Evolutionary conservation across 2,888 invertebrate species (phyloP), one percentile per base, ranked within the genome.

Genomic region (Rhynchonema sp.): DNA sequence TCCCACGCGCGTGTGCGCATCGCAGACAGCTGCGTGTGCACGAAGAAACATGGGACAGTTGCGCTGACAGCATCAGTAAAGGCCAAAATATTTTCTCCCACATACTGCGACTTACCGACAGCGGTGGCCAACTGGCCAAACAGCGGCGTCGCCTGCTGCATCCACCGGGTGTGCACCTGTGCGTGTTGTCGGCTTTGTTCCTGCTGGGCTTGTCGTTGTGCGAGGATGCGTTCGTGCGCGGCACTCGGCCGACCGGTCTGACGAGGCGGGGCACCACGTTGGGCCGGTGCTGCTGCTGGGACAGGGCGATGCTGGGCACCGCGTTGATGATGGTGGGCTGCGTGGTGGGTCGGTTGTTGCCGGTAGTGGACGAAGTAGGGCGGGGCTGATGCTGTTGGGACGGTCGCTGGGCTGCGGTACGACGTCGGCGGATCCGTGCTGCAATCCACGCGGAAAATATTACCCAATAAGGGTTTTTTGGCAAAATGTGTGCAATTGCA

Each of bases 111-210:
- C n/a, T n/a, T n/a, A n/a, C n/a, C n/a, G n/a, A n/a, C n/a, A n/a
- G n/a, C n/a, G n/a, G n/a, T n/a, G n/a, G n/a, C n/a, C n/a, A n/a
- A n/a, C n/a, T n/a, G n/a, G n/a, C n/a, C n/a, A n/a, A n/a, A n/a
- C n/a, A n/a, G n/a, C n/a, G n/a, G n/a, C n/a, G n/a, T n/a, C n/a
- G n/a, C n/a, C n/a, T n/a, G n/a, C n/a, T n/a, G 56, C 25, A 57
- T 46, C 60, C 60, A 60, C 2, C 49, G 60, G 29, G 30, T 25
- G 26, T 60, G 57, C 3, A 53, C 57, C 3, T 57, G 57, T n/a
- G n/a, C n/a, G n/a, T n/a, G n/a, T n/a, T n/a, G n/a, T 22, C 60
- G 60, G 2, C 26, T 3, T 1, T 57, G 57, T 22, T 52, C 54
- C 58, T 55, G 3, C 27, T 60, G 55, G 17, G 53, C 57, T 9